Evolutionary conservation across 2,113 vertebrate genomes (phyloP).

Genomic region (Pontoporia blainvillei): DNA sequence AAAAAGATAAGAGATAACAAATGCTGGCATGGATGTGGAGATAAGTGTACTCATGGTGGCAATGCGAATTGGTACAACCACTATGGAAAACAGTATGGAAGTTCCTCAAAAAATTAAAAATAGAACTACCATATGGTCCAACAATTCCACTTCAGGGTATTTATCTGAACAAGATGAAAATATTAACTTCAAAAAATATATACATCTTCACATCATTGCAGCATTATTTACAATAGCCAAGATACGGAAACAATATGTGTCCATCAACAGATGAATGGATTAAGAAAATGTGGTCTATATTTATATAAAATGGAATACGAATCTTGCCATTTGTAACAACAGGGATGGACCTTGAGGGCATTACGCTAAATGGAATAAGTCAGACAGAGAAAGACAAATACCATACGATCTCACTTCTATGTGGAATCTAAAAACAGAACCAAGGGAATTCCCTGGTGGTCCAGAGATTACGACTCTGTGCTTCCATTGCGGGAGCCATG

Average conservation of each 20-base stretch:
- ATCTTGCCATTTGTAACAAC: neutral
- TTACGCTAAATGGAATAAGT: neutral
- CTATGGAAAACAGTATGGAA: neutral
- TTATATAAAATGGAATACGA: neutral
- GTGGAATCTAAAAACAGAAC: neutral
- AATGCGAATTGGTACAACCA: neutral
- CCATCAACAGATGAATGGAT: neutral
- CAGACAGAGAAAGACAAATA: neutral
- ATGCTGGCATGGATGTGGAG: neutral
- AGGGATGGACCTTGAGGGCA: neutral
- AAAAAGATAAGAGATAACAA: neutral
- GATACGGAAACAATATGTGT: neutral
- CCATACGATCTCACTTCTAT: neutral
- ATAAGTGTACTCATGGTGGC: neutral
- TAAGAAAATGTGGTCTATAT: neutral
- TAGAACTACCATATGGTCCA: neutral
- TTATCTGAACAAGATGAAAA: neutral
- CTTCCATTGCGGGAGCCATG: too few relatives aligned
- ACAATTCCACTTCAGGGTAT: neutral
- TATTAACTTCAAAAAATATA: neutral
- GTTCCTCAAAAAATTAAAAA: neutral
- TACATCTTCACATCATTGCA: neutral
- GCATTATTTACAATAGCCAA: slow-evolving; percentile 14
- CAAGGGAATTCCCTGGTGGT: too few relatives aligned
- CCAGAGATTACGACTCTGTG: too few relatives aligned